A percentile compares a stretch with the other conserved stretches of the same genome.
These are phyloP conservation scores for Pygoscelis adeliae DNA, from an alignment of 2,113 vertebrate genomes.

Conservation along the genomic window DNA sequence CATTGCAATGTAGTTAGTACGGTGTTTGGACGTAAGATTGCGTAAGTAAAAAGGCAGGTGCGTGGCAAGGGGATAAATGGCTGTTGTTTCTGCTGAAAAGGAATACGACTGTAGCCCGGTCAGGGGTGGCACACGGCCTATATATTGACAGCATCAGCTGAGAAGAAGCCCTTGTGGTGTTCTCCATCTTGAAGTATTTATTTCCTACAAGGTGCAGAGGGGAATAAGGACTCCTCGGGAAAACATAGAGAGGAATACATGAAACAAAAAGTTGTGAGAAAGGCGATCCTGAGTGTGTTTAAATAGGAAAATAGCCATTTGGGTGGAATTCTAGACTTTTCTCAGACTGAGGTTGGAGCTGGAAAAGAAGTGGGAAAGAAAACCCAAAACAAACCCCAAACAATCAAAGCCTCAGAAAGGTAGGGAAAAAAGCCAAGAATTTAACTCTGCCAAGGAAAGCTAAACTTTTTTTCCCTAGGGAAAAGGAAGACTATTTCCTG, in stretches of 20 bases:
- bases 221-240: neutral
- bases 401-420: neutral
- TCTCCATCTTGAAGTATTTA: neutral
- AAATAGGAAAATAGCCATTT: neutral
- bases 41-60: neutral
- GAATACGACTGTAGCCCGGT: neutral
- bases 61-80: neutral
- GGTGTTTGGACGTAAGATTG: neutral
- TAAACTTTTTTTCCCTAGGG: neutral
- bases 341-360: neutral
- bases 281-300: neutral
- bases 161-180: neutral
- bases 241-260: rapidly evolving
- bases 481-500: neutral
- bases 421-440: neutral
- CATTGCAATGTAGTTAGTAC: slow-evolving; percentile 33
- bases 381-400: neutral
- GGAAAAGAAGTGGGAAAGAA: neutral
- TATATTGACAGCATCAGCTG: neutral
- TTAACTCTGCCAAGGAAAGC: neutral
- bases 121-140: neutral
- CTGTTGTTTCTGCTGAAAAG: neutral
- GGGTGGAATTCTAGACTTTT: neutral
- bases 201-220: neutral
- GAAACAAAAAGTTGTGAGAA: neutral